Evolutionary conservation across 2,888 invertebrate genomes (phyloP).

Genomic region (Autographa gamma): DNA sequence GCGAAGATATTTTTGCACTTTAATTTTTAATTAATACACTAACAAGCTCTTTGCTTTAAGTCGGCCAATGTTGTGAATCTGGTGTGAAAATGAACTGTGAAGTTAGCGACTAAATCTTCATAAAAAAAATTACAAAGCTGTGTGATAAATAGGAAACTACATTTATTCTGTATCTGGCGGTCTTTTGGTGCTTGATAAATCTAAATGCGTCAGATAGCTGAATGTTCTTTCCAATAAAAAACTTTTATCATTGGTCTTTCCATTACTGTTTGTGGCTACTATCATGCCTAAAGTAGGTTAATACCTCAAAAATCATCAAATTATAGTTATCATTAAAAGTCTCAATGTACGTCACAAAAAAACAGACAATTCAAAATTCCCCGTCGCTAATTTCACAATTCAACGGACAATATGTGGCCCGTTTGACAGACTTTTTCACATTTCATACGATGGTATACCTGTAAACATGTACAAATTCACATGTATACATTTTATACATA

Average conservation of each 20-base stretch:
- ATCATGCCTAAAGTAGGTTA: too few species aligned
- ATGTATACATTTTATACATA: conserved; percentile 39
- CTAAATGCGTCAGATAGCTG: too few species aligned
- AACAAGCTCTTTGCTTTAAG: conserved; percentile 57
- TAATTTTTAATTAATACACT: conserved; percentile 59
- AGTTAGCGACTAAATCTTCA: conserved; percentile 29
- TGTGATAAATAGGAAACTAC: too few species aligned
- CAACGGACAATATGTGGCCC: conserved; percentile 51
- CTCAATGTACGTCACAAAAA: too few species aligned
- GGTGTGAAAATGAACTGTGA: conserved; percentile 39
- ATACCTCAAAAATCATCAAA: too few species aligned
- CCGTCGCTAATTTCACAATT: conserved; percentile 41
- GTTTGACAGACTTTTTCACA: conserved; percentile 60
- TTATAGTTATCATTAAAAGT: neutral
- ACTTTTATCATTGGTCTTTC: too few species aligned
- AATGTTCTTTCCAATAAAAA: too few species aligned
- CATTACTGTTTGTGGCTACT: too few species aligned
- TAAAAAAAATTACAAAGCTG: too few species aligned
- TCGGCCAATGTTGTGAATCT: conserved; percentile 60
- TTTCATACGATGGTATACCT: conserved; percentile 59
- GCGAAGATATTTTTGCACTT: conserved; percentile 55
- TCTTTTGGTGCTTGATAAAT: neutral
- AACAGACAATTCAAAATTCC: too few species aligned
- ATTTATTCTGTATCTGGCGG: too few species aligned
- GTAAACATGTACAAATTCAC: conserved; percentile 35